Percentiles rank a stretch among this genome's conserved stretches.
These are phyloP conservation scores for Gandaritis pyraliata DNA, from an alignment of 2,888 invertebrate genomes.

Conservation along the genomic window DNA sequence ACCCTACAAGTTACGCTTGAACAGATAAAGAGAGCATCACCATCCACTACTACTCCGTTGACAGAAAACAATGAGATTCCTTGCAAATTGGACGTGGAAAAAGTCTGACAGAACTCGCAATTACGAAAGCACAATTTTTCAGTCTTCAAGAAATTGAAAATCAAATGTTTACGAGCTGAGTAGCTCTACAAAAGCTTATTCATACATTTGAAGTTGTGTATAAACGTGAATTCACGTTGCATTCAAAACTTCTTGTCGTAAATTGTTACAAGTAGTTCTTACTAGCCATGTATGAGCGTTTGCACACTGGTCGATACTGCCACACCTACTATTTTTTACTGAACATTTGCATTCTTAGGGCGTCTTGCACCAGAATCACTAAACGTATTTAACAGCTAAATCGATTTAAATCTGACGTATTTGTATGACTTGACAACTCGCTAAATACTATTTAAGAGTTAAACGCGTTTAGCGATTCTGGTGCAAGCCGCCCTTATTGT, in stretches of 20 bases:
- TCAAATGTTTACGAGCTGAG: constrained; percentile 28
- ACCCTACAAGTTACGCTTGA: neutral
- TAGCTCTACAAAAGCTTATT: constrained; percentile 17
- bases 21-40: constrained; percentile 4
- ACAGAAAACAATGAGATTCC: constrained; percentile 55
- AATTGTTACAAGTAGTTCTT: constrained; percentile 46
- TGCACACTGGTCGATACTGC: too few relatives aligned
- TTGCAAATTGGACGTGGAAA: constrained; percentile 65
- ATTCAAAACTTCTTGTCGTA: constrained; percentile 41
- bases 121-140: constrained; percentile 21
- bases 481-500: too few relatives aligned
- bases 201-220: constrained; percentile 22
- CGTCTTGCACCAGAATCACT: too few relatives aligned
- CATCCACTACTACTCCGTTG: constrained; percentile 28
- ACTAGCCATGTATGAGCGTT: constrained; percentile 40
- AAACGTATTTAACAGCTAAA: too few relatives aligned
- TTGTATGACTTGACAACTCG: too few relatives aligned
- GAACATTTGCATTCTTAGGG: too few relatives aligned
- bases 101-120: constrained; percentile 43
- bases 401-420: too few relatives aligned
- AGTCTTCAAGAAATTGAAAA: constrained; percentile 20
- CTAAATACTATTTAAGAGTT: too few relatives aligned
- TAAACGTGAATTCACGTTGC: constrained; percentile 24
- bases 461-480: too few relatives aligned
- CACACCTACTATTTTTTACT: too few relatives aligned